These are phyloP conservation scores for Columbina picui DNA, from an alignment of 2,113 vertebrate genomes.

Conservation along the genomic window DNA sequence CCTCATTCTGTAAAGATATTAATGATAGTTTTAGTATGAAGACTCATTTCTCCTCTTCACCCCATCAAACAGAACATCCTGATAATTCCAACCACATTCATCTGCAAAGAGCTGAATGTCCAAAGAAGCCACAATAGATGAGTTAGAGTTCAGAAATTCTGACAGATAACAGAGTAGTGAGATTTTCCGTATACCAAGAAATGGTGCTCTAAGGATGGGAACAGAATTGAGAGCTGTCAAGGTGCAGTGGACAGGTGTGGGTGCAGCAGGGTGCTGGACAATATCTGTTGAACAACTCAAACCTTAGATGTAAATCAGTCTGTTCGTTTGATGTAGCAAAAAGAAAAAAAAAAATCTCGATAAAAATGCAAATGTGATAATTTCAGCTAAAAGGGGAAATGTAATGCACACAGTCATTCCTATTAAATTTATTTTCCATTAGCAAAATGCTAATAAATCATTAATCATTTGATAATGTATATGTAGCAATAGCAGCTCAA, in stretches of 20 bases:
- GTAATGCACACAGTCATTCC: neutral
- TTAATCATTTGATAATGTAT: constrained; percentile 40
- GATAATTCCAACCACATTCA: constrained; percentile 59
- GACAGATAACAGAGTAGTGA: neutral
- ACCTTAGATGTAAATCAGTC: neutral
- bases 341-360: neutral
- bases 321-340: neutral
- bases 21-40: constrained; percentile 37
- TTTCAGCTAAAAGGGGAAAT: constrained; percentile 11
- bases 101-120: neutral
- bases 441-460: constrained; percentile 54
- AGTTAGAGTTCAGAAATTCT: constrained; percentile 23
- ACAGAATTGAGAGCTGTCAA: constrained; percentile 38
- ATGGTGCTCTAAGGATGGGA: neutral
- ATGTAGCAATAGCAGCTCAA: neutral
- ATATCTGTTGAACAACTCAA: neutral
- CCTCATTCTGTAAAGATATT: constrained; percentile 61
- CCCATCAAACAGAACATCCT: constrained; percentile 44
- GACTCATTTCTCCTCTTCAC: constrained; percentile 22
- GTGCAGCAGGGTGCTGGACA: neutral
- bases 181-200: constrained; percentile 59
- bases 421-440: constrained; percentile 55
- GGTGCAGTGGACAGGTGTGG: neutral
- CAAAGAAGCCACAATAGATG: constrained; percentile 54
- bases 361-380: constrained; percentile 54